These are phyloP conservation scores for Diabrotica undecimpunctata DNA, from an alignment of 1,140 invertebrate genomes.

Conservation along the genomic window DNA sequence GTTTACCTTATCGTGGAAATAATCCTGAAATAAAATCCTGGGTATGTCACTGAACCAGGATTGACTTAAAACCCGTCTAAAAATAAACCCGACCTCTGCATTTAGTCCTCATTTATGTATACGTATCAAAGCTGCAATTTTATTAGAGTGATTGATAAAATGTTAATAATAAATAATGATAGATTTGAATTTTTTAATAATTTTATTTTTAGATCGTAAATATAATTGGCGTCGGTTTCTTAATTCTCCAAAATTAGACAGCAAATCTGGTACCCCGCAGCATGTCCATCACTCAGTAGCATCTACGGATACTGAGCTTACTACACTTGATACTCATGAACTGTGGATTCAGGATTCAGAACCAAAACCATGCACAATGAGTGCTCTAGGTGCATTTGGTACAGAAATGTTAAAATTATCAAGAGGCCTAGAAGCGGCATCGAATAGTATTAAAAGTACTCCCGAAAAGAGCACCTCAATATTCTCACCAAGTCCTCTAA, in stretches of 20 bases:
- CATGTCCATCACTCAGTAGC: slow-evolving; percentile 64
- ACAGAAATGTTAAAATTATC: slow-evolving; percentile 79
- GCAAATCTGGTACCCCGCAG: slow-evolving; percentile 57
- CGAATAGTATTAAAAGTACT: slow-evolving; percentile 27
- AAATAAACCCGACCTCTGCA: too few species aligned
- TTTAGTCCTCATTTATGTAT: too few species aligned
- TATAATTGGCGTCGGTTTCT: slow-evolving; percentile 62
- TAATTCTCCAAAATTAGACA: slow-evolving; percentile 43
- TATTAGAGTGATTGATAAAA: too few species aligned
- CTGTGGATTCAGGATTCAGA: slow-evolving; percentile 76
- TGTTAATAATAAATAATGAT: too few species aligned
- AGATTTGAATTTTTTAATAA: too few species aligned
- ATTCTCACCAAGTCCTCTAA: not conserved
- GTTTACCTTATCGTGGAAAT: too few species aligned
- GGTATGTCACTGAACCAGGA: too few species aligned
- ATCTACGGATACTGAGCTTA: slow-evolving; percentile 76
- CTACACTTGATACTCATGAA: slow-evolving; percentile 74
- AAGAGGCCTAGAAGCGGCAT: slow-evolving; percentile 64
- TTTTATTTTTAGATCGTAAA: slow-evolving; percentile 51
- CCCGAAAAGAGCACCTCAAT: not conserved
- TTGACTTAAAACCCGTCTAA: too few species aligned
- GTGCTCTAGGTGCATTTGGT: slow-evolving; percentile 75
- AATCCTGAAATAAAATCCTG: too few species aligned
- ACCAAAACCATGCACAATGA: slow-evolving; percentile 73
- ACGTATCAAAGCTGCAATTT: too few species aligned